A percentile compares a stretch with the other conserved stretches of the same genome.
Evolutionary conservation across 2,113 vertebrate genomes (phyloP).

Genomic region (Aspidoscelis tigris): DNA sequence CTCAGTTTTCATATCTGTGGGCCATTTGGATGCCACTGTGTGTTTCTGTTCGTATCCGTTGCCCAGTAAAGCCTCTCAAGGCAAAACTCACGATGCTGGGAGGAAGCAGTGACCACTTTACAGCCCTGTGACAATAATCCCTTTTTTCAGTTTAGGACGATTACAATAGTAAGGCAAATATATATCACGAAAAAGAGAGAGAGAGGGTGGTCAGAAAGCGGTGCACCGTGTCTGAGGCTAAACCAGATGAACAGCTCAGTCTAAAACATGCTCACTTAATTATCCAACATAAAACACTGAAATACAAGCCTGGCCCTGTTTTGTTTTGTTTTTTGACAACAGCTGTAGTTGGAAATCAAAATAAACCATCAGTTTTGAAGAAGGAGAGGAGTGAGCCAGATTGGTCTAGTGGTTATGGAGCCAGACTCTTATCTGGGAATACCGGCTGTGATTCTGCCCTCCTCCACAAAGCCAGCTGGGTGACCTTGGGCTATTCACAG

Average conservation of each 20-base stretch:
- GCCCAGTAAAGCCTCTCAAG: not conserved
- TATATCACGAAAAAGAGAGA: not conserved
- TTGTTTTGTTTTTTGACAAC: not conserved
- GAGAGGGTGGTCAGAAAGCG: not conserved
- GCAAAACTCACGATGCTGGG: not conserved
- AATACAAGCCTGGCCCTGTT: not conserved
- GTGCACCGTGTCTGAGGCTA: not conserved
- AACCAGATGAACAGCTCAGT: not conserved
- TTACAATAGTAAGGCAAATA: not conserved
- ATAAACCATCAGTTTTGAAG: not conserved
- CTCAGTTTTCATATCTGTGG: not conserved
- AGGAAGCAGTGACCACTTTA: not conserved
- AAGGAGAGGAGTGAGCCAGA: not conserved
- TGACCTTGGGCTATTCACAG: no score
- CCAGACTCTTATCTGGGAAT: no score
- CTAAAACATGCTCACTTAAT: not conserved
- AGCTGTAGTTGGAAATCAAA: not conserved
- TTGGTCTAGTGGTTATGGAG: no score
- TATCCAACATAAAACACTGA: not conserved
- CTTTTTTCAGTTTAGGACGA: not conserved
- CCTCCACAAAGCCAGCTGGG: no score
- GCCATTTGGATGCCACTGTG: conserved; percentile 16
- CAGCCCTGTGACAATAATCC: not conserved
- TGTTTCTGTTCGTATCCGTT: not conserved
- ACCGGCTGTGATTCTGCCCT: no score